Conservation (phyloP, 2,113 vertebrate species). For the Antennarius striatus region DNA sequence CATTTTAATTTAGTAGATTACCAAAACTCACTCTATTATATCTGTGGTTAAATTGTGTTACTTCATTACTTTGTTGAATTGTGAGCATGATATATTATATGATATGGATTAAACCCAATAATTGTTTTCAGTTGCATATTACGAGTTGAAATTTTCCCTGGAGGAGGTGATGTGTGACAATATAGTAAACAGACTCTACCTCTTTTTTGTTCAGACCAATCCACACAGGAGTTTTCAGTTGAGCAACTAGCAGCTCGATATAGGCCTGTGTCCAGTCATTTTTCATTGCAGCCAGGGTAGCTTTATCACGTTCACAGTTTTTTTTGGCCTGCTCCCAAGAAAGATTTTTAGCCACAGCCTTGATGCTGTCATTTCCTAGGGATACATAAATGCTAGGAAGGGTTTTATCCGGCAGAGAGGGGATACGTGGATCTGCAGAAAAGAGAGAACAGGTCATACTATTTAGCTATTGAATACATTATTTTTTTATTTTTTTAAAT, state of each 20-base stretch:
- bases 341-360: slow-evolving; percentile 78
- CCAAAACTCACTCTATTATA: neutral
- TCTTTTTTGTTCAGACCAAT: slow-evolving; percentile 89
- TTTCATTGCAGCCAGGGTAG: slow-evolving; percentile 83
- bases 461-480: too few relatives aligned
- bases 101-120: too few relatives aligned
- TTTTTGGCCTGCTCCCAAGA: slow-evolving; percentile 83
- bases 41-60: too few relatives aligned
- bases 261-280: slow-evolving; percentile 81
- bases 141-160: neutral
- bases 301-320: slow-evolving; percentile 72
- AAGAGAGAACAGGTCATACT: neutral
- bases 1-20: neutral
- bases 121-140: neutral
- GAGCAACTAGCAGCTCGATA: slow-evolving; percentile 78
- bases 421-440: slow-evolving; percentile 75
- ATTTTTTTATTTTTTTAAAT: too few relatives aligned
- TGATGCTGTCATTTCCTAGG: slow-evolving; percentile 83
- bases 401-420: slow-evolving; percentile 46
- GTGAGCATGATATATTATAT: too few relatives aligned
- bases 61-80: too few relatives aligned
- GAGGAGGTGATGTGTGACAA: neutral
- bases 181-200: slow-evolving; percentile 72
- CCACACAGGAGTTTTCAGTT: slow-evolving; percentile 83
- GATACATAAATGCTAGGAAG: slow-evolving; percentile 62